Evolutionary conservation across 2,113 vertebrate genomes (phyloP).

Genomic region (Serinus canaria): DNA sequence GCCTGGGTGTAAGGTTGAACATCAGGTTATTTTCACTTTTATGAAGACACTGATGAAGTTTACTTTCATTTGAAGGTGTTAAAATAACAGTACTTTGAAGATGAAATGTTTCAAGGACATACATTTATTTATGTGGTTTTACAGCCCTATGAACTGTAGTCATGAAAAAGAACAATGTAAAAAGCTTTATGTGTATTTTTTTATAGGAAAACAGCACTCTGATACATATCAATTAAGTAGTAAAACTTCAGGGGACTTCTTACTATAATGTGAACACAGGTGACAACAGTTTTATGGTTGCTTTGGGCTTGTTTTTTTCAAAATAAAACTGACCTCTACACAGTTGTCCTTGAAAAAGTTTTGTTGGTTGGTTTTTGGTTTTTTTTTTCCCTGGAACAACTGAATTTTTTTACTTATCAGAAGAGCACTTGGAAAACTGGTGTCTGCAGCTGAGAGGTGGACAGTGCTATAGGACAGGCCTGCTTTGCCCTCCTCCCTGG

Average conservation of each 20-base stretch:
- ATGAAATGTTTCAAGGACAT: neutral
- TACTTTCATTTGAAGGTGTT: neutral
- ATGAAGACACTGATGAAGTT: neutral
- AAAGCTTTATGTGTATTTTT: neutral
- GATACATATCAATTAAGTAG: neutral
- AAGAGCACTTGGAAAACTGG: accelerated
- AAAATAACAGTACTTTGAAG: neutral
- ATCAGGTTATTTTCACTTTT: neutral
- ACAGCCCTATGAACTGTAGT: neutral
- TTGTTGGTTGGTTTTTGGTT: neutral
- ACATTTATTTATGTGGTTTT: neutral
- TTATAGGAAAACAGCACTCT: neutral
- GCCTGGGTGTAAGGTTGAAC: neutral
- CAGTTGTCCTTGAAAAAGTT: neutral
- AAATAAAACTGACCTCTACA: neutral
- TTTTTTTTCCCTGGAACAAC: neutral
- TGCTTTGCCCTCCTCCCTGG: neutral
- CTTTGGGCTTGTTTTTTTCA: neutral
- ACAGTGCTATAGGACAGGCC: accelerated
- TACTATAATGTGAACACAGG: neutral
- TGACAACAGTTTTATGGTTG: neutral
- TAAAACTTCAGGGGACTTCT: neutral
- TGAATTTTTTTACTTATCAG: neutral
- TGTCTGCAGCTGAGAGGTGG: accelerated
- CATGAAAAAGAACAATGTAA: neutral